Evolutionary conservation across 2,797 vertebrate species (phyloP).

Genomic region (Botia almorhae): DNA sequence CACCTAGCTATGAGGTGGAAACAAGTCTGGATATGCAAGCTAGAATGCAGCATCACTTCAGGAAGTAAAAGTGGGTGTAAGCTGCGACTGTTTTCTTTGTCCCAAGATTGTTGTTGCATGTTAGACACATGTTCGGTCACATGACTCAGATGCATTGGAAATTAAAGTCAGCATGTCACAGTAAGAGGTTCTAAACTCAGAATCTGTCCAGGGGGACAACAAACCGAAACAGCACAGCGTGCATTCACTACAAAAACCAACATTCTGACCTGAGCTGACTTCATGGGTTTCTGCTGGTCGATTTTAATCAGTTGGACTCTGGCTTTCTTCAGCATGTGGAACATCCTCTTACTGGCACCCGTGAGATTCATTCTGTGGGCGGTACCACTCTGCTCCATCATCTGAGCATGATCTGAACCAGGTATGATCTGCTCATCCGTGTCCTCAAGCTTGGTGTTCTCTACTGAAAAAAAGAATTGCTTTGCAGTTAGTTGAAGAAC

Average conservation of each 20-base stretch:
- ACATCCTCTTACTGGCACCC: constrained; percentile 89
- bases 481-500: not conserved
- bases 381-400: constrained; percentile 64
- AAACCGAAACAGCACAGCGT: too few species aligned
- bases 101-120: too few species aligned
- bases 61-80: too few species aligned
- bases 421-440: constrained; percentile 11
- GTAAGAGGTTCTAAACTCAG: too few species aligned
- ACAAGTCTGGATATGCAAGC: too few species aligned
- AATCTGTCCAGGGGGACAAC: too few species aligned
- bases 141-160: too few species aligned
- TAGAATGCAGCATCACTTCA: too few species aligned
- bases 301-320: constrained; percentile 94
- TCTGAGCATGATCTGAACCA: not conserved
- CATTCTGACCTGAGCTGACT: constrained; percentile 77
- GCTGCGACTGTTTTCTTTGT: too few species aligned
- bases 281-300: constrained; percentile 88
- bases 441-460: constrained; percentile 1
- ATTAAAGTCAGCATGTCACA: too few species aligned
- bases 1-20: too few species aligned
- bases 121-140: too few species aligned
- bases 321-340: constrained; percentile 89
- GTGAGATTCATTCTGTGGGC: constrained; percentile 74
- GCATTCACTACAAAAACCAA: not conserved
- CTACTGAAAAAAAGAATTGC: constrained; percentile 2